Evolutionary conservation across 2,113 vertebrate genomes (phyloP).

Genomic region (Pipra filicauda): DNA sequence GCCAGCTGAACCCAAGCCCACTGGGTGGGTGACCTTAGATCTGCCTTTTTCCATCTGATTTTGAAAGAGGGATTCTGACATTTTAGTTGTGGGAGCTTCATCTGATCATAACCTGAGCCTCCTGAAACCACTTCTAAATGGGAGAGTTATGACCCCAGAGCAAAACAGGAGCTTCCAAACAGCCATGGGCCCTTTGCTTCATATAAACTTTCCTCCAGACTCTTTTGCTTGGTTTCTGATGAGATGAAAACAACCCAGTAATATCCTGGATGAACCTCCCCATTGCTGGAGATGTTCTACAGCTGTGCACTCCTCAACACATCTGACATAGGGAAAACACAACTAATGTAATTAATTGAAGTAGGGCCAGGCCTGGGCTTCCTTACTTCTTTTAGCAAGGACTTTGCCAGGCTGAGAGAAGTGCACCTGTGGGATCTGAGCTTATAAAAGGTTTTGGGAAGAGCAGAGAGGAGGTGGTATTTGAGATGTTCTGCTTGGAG

Average conservation of each 20-base stretch:
- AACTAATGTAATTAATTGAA: constrained; percentile 46
- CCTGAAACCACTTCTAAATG: background rate
- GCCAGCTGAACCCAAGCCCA: background rate
- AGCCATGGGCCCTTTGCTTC: background rate
- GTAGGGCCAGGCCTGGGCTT: background rate
- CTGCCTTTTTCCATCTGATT: background rate
- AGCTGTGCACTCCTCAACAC: background rate
- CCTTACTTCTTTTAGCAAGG: background rate
- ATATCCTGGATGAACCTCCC: background rate
- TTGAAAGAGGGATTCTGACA: background rate
- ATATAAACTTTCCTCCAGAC: background rate
- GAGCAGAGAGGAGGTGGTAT: background rate
- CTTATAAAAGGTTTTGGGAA: background rate
- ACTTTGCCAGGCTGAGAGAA: background rate
- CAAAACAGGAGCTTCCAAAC: background rate
- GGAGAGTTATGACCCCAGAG: background rate
- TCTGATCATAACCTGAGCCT: background rate
- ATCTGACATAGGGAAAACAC: background rate
- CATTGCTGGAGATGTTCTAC: background rate
- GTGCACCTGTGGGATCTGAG: background rate
- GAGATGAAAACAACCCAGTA: background rate
- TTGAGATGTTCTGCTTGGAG: background rate
- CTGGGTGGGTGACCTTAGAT: background rate
- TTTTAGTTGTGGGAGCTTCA: background rate
- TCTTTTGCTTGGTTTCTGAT: background rate